These are phyloP conservation scores for Sussaba pulchella DNA, from an alignment of 2,888 invertebrate species.

Conservation along the genomic window DNA sequence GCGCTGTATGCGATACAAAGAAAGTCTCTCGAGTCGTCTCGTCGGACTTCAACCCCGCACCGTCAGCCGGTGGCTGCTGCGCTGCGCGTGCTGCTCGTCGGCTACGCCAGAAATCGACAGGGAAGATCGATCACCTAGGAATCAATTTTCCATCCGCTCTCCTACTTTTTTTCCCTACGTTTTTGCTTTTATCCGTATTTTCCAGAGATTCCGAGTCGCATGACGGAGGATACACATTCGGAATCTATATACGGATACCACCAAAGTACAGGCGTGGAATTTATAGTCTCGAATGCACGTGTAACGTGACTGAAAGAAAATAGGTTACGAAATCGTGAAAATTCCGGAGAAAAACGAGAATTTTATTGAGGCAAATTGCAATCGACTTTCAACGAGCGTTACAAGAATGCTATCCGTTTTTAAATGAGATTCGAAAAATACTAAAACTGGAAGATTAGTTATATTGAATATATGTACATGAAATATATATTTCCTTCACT, in stretches of 20 bases:
- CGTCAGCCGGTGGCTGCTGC: conserved; percentile 25
- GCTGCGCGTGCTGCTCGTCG: conserved; percentile 27
- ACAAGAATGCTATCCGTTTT: not conserved
- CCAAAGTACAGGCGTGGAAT: not conserved
- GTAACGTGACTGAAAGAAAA: not conserved
- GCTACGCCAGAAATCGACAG: conserved; percentile 61
- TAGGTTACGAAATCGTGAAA: not conserved
- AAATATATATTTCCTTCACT: too few species aligned
- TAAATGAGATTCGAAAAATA: too few species aligned
- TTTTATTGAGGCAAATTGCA: not conserved
- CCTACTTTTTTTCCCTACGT: conserved; percentile 3
- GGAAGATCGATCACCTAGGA: conserved; percentile 63
- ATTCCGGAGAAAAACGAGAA: not conserved
- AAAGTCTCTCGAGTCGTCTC: conserved; percentile 58
- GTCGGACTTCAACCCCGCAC: conserved; percentile 24
- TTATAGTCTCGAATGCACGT: conserved; percentile 5
- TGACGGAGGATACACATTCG: not conserved
- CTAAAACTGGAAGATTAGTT: too few species aligned
- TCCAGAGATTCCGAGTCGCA: conserved; percentile 41
- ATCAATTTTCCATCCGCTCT: conserved; percentile 59
- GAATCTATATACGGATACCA: not conserved
- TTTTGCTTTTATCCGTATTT: conserved; percentile 28
- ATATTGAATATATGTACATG: too few species aligned
- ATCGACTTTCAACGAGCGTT: not conserved
- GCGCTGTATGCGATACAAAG: conserved; percentile 50